Conservation (phyloP, 2,113 vertebrate species). For the Nesoenas mayeri region DNA sequence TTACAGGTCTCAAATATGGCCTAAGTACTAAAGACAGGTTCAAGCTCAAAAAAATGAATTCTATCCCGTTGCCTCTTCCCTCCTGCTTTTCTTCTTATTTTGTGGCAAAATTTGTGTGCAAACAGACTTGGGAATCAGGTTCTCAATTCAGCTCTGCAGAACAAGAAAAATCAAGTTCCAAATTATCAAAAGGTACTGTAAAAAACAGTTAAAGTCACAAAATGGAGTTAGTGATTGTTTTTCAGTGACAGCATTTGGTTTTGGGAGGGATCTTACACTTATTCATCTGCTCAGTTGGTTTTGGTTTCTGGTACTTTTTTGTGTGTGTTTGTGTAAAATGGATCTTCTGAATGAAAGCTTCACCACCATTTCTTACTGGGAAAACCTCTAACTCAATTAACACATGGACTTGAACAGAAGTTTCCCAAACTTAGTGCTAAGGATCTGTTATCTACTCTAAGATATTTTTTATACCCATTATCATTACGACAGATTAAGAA, state of each 20-base stretch:
- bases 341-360: not conserved
- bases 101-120: not conserved
- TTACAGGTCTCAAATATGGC: not conserved
- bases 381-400: not conserved
- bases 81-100: not conserved
- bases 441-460: not conserved
- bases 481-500: not conserved
- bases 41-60: not conserved
- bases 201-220: not conserved
- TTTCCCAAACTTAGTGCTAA: not conserved
- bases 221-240: not conserved
- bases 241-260: not conserved
- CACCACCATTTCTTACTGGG: not conserved
- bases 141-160: not conserved
- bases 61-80: not conserved
- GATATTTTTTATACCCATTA: not conserved
- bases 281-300: not conserved
- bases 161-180: not conserved
- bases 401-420: not conserved
- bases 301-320: fast-evolving
- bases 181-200: not conserved
- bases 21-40: not conserved
- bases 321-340: not conserved
- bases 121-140: not conserved
- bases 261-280: not conserved